A percentile compares a stretch with the other conserved stretches of the same genome.
These are phyloP conservation scores for Lasioglossum villosulum DNA, from an alignment of 2,888 invertebrate species.

Conservation along the genomic window DNA sequence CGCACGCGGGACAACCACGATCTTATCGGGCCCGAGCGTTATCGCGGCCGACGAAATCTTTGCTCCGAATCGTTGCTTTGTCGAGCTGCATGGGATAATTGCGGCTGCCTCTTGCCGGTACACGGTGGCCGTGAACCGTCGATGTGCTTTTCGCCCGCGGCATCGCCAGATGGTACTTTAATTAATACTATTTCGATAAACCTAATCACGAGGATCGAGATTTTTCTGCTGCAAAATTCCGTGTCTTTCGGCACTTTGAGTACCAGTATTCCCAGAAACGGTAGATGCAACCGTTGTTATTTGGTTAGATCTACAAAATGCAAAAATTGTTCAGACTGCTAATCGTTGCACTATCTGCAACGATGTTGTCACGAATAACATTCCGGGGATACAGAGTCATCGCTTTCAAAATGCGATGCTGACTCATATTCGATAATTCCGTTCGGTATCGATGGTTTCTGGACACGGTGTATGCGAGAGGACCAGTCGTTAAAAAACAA, in stretches of 20 bases:
- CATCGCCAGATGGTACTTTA: background rate
- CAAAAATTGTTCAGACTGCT: too few species aligned
- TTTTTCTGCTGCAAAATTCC: background rate
- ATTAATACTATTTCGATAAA: background rate
- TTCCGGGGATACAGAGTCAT: background rate
- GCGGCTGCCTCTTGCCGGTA: background rate
- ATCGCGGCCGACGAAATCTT: slow-evolving; percentile 50
- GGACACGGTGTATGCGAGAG: slow-evolving; percentile 2
- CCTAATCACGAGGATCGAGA: background rate
- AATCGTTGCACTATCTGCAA: too few species aligned
- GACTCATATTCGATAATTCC: background rate
- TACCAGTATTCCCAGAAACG: background rate
- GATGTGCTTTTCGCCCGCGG: background rate
- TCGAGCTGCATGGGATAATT: background rate
- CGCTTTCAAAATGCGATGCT: background rate
- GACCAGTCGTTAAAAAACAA: background rate
- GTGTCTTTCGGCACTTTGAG: background rate
- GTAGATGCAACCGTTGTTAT: background rate
- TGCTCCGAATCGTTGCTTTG: slow-evolving; percentile 27
- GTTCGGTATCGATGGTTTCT: background rate
- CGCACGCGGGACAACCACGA: slow-evolving; percentile 57
- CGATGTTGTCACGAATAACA: background rate
- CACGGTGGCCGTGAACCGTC: background rate
- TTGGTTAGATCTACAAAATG: too few species aligned
- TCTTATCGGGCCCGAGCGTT: slow-evolving; percentile 61